Evolutionary conservation across 2,888 invertebrate genomes (phyloP), one percentile per base, ranked within the genome.

Genomic region (Mongoloraphidia duomilia): DNA sequence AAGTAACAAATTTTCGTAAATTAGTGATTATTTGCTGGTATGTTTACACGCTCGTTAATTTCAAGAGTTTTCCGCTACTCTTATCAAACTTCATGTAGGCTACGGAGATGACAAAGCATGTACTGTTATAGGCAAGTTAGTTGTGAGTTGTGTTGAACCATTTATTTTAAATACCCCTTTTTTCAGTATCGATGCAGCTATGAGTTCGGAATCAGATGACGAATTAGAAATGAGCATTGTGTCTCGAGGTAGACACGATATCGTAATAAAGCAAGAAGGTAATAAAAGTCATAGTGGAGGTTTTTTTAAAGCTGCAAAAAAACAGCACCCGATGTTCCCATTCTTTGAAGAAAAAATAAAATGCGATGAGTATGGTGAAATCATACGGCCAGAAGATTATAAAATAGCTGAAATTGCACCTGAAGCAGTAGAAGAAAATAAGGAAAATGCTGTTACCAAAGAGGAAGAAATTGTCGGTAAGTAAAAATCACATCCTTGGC

Each of bases 281-380:
- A 78, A 68, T 57, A 68, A 68, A 60, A 60, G 65, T 42, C 77
- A 67, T 63, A 79, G 79, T 57, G 77, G 74, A 56, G 87, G 90
- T 48, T 90, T 90, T 62, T 91, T 90, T 63, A 91, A 91, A 65
- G 84, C 82, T 2, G 84, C 81, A 48, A 89, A 93, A 69, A 87
- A 93, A 49, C 88, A 92, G 59, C 89, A 93, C 66, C 95, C 95
- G 0, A 96, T 97, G 90, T 98, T 89, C 69, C 97, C 96, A 1
- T 88, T 84, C 63, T 80, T 84, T 42, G 96, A 97, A 65, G 94
- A 95, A 52, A 83, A 92, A 63, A 76, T 93, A 34, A 82, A 91
- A 64, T 79, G 80, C 61, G 97, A 97, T 60, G 97, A 97, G 64
- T 98, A 97, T 63, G 97, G 98, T 0, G 97, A 97, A 69, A 80